phyloP scores from a whole-genome alignment of 2,113 vertebrate genomes.

The Pangasianodon hypophthalmus region DNA sequence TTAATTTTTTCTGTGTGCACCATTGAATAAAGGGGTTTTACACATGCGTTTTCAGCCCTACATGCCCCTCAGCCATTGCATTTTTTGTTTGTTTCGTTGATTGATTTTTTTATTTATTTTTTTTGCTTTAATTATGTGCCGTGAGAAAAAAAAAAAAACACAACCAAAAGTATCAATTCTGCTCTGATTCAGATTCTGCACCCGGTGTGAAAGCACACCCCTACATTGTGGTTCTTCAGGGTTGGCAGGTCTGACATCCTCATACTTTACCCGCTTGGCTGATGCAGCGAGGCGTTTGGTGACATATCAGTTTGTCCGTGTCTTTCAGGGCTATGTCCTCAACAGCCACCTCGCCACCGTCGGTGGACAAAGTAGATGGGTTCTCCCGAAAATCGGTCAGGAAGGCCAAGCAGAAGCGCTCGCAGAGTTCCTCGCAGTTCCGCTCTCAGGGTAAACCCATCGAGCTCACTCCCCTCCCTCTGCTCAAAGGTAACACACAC shows the following conservation, averaged over 20 bases:
- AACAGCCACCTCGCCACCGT: conserved; percentile 97
- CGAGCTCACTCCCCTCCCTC: conserved; percentile 95
- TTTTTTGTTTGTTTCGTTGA: too few relatives aligned
- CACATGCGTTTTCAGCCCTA: too few relatives aligned
- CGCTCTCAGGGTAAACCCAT: conserved; percentile 99
- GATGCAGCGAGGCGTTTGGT: neutral
- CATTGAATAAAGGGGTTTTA: too few relatives aligned
- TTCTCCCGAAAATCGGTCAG: conserved; percentile 99
- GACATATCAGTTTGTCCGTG: conserved; percentile 36
- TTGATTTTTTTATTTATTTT: too few relatives aligned
- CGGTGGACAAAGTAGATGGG: conserved; percentile 99
- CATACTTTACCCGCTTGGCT: neutral
- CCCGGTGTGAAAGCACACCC: too few relatives aligned
- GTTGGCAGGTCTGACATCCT: neutral
- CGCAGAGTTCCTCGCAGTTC: conserved; percentile 98
- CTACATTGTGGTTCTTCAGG: neutral
- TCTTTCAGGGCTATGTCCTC: conserved; percentile 98
- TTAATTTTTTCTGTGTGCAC: too few relatives aligned
- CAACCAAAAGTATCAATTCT: neutral
- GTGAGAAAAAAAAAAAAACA: neutral
- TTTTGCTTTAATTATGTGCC: too few relatives aligned
- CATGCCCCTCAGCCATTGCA: too few relatives aligned
- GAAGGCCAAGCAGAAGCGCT: conserved; percentile 99
- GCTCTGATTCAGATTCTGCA: neutral
- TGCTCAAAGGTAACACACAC: conserved; percentile 89